Evolutionary conservation across 2,888 invertebrate genomes (phyloP), one percentile per base, ranked within the genome.

Genomic region (Parnassius orleans): DNA sequence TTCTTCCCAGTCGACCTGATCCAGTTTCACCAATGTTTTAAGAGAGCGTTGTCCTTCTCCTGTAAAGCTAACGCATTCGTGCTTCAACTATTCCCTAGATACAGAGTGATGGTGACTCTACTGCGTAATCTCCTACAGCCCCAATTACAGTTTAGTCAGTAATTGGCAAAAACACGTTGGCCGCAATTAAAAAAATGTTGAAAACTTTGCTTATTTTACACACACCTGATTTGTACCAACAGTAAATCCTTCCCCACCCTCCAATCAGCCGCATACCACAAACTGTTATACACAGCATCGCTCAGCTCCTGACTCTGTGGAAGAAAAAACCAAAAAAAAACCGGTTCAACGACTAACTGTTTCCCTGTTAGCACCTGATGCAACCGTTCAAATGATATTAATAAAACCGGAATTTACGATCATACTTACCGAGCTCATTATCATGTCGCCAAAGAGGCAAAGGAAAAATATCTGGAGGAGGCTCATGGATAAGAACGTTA

Each of bases 381-480:
- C 54, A 54, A 59, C 33, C 43, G 24, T 53, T 46, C 62, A 48
- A 43, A 63, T 10, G 50, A 42, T 47, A 41, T 50, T 57, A 53
- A 46, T 50, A 19, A 43, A 58, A 61, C 53, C 52, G 57, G 57
- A 57, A 57, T 57, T 61, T 47, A 48, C 15, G 11, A 63, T 11
- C 10, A 7, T 63, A 73, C 76, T 66, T 68, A 84, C 84, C 43
- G 82, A 77, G 47, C 65, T 71, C 75, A 73, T 80, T 60, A 84
- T 65, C 68, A 76, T 71, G 58, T 84, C 83, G 5, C 78, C 83
- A 51, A 80, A 84, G 66, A 76, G 77, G 55, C 84, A 84, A 2
- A 84, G 65, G 43, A 79, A 78, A 63, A 77, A 83, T 7, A 83
- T 76, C 67, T 84, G 84, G 67, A 83, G 68, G 42, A 83, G 55